Base-by-base conservation (phyloP, 1,140 invertebrate species). In the Trachymyrmex septentrionalis region DNA sequence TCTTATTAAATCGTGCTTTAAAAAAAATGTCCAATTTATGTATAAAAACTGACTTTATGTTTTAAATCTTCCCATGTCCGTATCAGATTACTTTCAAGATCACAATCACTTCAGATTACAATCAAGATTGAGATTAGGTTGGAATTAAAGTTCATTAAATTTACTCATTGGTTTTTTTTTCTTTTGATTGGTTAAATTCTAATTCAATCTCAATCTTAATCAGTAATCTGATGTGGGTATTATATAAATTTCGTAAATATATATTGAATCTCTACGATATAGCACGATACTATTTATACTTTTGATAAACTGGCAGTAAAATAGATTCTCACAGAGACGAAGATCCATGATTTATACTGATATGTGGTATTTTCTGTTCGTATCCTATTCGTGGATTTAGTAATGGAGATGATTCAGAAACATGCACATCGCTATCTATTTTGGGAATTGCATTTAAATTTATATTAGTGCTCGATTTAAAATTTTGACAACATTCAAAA, bases 331-430 rank as follows among this genome's bases (percentile, higher is more conserved):
- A 95, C 5, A 95, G 86, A 21, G 94, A 95, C 5, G 93, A 94
- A 4, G 94, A 95, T n/a, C 94, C 94, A 66, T 44, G 38, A 44
- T 95, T 95, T 78, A 95, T 95, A 84, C 94, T 95, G 6, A 93
- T 93, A 80, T 94, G 92, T 0, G 93, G 92, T 48, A 92, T 93
- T 34, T 82, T 82, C 53, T 87, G 92, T n/a, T 86, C 87, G 30
- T 91, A 92, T 77, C 92, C 90, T 3, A 2, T 57, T 30, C 19
- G 16, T 61, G 91, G 85, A 50, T 93, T 92, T 2, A 95, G 67
- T 38, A 95, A 88, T 16, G 93, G 94, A 7, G 94, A 94, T 14
- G 93, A 91, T 92, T 95, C 95, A 0, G 92, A 92, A 0, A 92
- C 30, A 10, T 69, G 57, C 19, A 80, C 69, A 21, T 27, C 16